phyloP scores from a whole-genome alignment of 2,113 vertebrate species.

The Tinamus guttatus region DNA sequence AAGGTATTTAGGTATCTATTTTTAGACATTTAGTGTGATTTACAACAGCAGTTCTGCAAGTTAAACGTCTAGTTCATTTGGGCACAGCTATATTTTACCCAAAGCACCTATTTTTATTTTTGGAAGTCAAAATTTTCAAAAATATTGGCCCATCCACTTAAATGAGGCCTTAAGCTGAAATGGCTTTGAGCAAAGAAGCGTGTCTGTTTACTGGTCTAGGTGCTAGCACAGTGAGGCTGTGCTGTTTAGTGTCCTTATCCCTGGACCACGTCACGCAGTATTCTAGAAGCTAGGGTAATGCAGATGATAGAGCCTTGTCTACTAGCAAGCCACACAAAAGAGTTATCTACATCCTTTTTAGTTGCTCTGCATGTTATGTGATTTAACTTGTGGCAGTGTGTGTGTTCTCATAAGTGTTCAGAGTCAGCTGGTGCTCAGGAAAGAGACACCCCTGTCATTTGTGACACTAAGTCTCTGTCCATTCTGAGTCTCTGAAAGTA shows the following conservation, averaged over 20 bases:
- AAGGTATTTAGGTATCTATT: not conserved
- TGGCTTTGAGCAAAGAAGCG: not conserved
- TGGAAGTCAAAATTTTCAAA: not conserved
- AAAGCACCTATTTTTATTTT: not conserved
- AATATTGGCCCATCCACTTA: not conserved
- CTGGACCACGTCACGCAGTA: rapidly evolving
- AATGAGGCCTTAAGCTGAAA: not conserved
- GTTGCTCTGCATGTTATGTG: not conserved
- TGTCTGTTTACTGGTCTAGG: not conserved
- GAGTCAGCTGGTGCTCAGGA: not conserved
- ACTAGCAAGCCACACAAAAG: not conserved
- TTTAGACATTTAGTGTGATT: not conserved
- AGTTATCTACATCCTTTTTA: not conserved
- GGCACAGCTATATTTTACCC: not conserved
- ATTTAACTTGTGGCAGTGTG: not conserved
- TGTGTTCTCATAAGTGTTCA: not conserved
- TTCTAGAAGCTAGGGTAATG: not conserved
- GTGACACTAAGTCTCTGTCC: not conserved
- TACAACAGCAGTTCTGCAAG: not conserved
- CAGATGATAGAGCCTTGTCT: not conserved
- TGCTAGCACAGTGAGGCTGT: not conserved
- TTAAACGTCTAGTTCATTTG: not conserved
- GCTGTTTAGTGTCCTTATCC: not conserved
- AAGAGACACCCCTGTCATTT: not conserved
- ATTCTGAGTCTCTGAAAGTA: not conserved